Evolutionary conservation across 2,113 vertebrate genomes (phyloP), one percentile per base, ranked within the genome.

Genomic region (Eurystomus gularis): DNA sequence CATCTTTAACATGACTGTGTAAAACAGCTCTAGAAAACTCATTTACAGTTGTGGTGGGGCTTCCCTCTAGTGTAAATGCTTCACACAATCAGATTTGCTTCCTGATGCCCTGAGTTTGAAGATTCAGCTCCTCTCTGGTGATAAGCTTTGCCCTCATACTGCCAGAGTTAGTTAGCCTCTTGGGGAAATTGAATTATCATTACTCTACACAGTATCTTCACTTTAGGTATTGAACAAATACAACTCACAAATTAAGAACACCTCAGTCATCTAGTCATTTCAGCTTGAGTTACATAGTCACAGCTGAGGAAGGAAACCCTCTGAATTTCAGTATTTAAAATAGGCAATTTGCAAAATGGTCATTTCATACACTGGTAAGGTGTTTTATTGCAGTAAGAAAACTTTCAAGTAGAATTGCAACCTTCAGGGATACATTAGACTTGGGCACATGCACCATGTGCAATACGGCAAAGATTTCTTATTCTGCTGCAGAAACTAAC

Each of bases 391-490:
- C 25, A 57, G 10, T 16, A 13, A 49, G 21, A 80, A 69, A 73
- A 21, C 14, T 85, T 87, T 16, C 37, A 58, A n/a, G n/a, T 25
- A 75, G 73, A 82, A 62, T 68, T 23, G 35, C 26, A 49, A 1
- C 21, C 13, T 76, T 52, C 37, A 58, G 60, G 24, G 2, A 2
- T 61, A 52, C 21, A 11, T 29, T 42, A 39, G 31, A 31, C 18
- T 64, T 60, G 16, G 54, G 14, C n/a, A 70, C 3, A 3, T 3
- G 8, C 0, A 0, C 49, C 29, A 18, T 13, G n/a, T n/a, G 28
- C 55, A 73, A 66, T 62, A 49, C 12, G 68, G 35, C 9, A 57
- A 92, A 81, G 31, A 73, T 54, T 70, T 88, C 68, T 62, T 42
- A 51, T 28, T 31, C 31, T 78, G 39, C 52, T 82, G 62, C 52